Base-by-base conservation (phyloP, 2,888 invertebrate species). In the Rutpela maculata region DNA sequence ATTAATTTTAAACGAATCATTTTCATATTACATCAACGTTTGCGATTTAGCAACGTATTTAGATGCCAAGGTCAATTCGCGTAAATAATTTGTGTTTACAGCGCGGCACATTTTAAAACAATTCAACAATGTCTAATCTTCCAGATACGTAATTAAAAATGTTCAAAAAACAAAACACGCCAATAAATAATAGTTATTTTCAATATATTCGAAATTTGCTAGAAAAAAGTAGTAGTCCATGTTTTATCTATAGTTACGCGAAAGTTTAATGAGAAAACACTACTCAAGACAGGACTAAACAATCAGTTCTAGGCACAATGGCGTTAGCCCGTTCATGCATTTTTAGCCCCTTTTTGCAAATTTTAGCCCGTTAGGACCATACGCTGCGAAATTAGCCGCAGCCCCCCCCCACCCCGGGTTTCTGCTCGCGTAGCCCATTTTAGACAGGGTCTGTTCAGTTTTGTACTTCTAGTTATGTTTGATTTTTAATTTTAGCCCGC, bases 1-100 rank as follows among this genome's bases (percentile, higher is more conserved):
- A 50, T 50, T 43, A n/a, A 50, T 50, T 50, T 12, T 50, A 12
- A 43, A 35, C 31, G 7, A 35, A 7, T 35, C 31, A 35, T 35
- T 9, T 35, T 9, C 31, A 35, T 35, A 35, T 43, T 43, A 43
- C 15, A 43, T 11, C 15, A 43, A 50, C 15, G 6, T 4, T n/a
- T 50, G n/a, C 59, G 22, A 62, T 62, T 62, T 62, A 62, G 11
- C 19, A 62, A 60, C 60, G 1, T 35, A 18, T 62, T 62, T 62
- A 62, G 62, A 62, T 62, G 62, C 31, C 62, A 62, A 62, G 62
- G 62, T 31, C 62, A 62, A 62, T 31, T n/a, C 15, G n/a, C 26
- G 15, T 62, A 62, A 62, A 62, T n/a, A 62, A 17, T 10, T 17
- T 62, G 35, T 62, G 35, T 31, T 62, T 62, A 26, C 62, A 22